Evolutionary conservation across 2,888 invertebrate genomes (phyloP).

Genomic region (Rutpela maculata): DNA sequence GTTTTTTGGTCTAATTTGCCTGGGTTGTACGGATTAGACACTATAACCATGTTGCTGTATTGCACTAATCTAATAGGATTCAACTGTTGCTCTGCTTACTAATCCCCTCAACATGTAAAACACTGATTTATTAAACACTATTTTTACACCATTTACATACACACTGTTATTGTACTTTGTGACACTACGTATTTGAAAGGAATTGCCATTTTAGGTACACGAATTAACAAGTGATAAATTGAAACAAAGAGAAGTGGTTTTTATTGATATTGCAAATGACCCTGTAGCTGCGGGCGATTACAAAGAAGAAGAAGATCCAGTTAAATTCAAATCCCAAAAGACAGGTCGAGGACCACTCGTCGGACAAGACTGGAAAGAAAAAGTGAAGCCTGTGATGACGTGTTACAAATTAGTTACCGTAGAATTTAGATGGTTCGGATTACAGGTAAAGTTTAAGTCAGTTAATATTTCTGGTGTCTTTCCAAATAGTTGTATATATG

Average conservation of each 20-base stretch:
- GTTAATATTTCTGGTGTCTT: background rate
- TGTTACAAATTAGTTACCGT: conserved; percentile 98
- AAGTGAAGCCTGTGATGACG: conserved; percentile 93
- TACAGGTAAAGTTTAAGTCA: conserved; percentile 77
- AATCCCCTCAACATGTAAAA: too few relatives aligned
- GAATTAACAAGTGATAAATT: conserved; percentile 92
- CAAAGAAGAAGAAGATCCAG: conserved; percentile 91
- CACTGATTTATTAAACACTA: too few relatives aligned
- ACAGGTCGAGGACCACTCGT: conserved; percentile 94
- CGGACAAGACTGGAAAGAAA: conserved; percentile 87
- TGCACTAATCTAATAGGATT: too few relatives aligned
- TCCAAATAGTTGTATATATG: background rate
- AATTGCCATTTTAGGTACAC: conserved; percentile 84
- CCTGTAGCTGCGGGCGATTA: conserved; percentile 87
- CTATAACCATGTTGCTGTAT: background rate
- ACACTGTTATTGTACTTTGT: too few relatives aligned
- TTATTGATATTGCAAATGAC: conserved; percentile 98
- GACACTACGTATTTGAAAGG: background rate
- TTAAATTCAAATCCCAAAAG: conserved; percentile 91
- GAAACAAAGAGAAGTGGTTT: conserved; percentile 90
- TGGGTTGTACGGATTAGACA: background rate
- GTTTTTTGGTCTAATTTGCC: too few relatives aligned
- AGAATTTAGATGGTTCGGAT: conserved; percentile 99
- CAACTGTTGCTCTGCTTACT: too few relatives aligned
- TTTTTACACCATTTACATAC: too few relatives aligned